These are phyloP conservation scores for Orchesella flavescens DNA, from an alignment of 2,888 invertebrate genomes.

Conservation along the genomic window DNA sequence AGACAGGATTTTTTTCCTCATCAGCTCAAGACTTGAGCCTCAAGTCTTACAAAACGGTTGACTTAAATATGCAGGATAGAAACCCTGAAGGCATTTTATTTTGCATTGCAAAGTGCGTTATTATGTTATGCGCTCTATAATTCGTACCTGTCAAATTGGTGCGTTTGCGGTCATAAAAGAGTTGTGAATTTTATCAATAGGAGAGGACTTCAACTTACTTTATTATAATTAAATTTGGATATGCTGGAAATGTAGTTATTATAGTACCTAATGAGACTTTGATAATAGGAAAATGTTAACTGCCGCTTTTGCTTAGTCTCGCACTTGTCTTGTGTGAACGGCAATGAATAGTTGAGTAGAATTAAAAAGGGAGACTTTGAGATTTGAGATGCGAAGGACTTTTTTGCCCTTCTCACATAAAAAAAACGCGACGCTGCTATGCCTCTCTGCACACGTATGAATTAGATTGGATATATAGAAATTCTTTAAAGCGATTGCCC, in stretches of 20 bases:
- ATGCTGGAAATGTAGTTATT: not conserved
- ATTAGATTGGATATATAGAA: not conserved
- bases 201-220: not conserved
- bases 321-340: slow-evolving; percentile 43
- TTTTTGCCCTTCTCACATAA: slow-evolving; percentile 59
- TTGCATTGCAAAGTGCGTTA: too few relatives aligned
- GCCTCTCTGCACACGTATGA: not conserved
- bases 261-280: not conserved
- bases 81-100: slow-evolving; percentile 33
- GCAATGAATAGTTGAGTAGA: slow-evolving; percentile 43
- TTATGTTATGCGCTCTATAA: too few relatives aligned
- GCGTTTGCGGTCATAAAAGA: not conserved
- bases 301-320: slow-evolving; percentile 18
- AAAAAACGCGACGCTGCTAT: slow-evolving; percentile 4
- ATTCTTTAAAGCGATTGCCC: not conserved
- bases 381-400: slow-evolving; percentile 61
- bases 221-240: not conserved
- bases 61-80: not conserved
- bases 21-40: too few relatives aligned
- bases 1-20: too few relatives aligned
- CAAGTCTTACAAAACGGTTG: too few relatives aligned
- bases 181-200: not conserved
- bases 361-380: slow-evolving; percentile 56
- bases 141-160: too few relatives aligned
- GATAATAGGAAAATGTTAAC: not conserved